These are phyloP conservation scores for Borostomias antarcticus DNA, from an alignment of 2,797 vertebrate species.

Conservation along the genomic window DNA sequence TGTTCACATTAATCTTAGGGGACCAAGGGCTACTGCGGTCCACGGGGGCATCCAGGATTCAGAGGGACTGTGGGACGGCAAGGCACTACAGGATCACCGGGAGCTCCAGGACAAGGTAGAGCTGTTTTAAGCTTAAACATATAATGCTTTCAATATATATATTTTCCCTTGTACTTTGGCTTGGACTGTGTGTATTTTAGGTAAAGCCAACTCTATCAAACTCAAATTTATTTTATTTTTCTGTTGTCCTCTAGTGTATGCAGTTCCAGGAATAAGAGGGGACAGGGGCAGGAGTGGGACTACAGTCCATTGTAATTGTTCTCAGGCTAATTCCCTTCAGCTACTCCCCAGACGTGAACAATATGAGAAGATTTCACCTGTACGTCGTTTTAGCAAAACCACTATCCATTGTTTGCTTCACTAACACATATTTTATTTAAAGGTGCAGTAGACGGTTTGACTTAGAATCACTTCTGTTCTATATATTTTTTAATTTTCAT, in stretches of 20 bases:
- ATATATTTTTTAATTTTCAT: not conserved
- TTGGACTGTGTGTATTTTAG: too few relatives aligned
- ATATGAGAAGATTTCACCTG: slow-evolving; percentile 19
- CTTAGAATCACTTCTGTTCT: not conserved
- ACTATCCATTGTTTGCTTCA: not conserved
- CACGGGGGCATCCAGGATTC: slow-evolving; percentile 22
- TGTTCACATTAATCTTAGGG: slow-evolving; percentile 20
- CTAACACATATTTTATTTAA: not conserved
- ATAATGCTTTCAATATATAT: not conserved
- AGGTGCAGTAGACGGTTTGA: too few relatives aligned
- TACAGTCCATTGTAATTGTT: slow-evolving; percentile 27
- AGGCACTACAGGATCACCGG: slow-evolving; percentile 25
- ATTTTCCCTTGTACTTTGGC: too few relatives aligned
- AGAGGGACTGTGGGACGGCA: slow-evolving; percentile 20
- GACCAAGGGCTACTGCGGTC: slow-evolving; percentile 25
- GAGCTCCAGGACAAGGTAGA: slow-evolving; percentile 32
- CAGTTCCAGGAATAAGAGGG: slow-evolving; percentile 31
- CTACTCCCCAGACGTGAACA: not conserved
- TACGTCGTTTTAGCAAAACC: slow-evolving; percentile 15
- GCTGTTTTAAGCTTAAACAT: not conserved
- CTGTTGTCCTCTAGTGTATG: slow-evolving; percentile 28
- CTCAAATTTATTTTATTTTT: slow-evolving; percentile 4
- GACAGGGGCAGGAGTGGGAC: slow-evolving; percentile 19
- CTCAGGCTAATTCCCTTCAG: slow-evolving; percentile 13
- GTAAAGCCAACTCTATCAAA: too few relatives aligned